Percentiles rank a stretch among this genome's conserved stretches.
Evolutionary conservation across 92 coral and sea anemone species (phyloP).

Genomic region (Desmophyllum pertusum): DNA sequence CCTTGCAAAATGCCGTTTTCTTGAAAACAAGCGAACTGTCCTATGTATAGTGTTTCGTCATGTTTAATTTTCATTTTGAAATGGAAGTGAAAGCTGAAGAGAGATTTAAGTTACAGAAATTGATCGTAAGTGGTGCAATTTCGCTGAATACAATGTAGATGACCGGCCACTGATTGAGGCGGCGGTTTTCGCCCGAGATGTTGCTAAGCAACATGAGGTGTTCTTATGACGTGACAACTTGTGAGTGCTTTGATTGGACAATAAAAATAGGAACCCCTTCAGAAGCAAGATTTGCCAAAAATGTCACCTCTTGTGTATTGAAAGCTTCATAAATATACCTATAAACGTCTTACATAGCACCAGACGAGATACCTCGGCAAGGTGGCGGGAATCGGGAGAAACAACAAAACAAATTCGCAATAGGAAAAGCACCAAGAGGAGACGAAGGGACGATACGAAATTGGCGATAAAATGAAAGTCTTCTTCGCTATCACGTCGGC

Average conservation of each 20-base stretch:
- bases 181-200: neutral
- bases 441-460: no score
- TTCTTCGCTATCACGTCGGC: no score
- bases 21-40: neutral
- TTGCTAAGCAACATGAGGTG: neutral
- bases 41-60: neutral
- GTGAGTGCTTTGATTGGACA: no score
- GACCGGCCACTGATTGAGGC: neutral
- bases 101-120: neutral
- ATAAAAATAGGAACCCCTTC: no score
- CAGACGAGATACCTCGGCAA: no score
- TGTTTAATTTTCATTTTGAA: neutral
- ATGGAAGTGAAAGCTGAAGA: neutral
- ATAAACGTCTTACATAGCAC: slow-evolving; percentile 98
- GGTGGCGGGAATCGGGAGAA: no score
- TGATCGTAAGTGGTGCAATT: neutral
- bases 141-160: no score
- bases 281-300: no score
- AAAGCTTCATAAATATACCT: slow-evolving; percentile 51
- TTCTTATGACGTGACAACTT: no score
- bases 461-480: no score
- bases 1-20: neutral
- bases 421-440: no score
- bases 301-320: neutral
- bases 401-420: no score